Evolutionary conservation across 2,888 invertebrate genomes (phyloP), one percentile per base, ranked within the genome.

Genomic region (Cenopis cana): DNA sequence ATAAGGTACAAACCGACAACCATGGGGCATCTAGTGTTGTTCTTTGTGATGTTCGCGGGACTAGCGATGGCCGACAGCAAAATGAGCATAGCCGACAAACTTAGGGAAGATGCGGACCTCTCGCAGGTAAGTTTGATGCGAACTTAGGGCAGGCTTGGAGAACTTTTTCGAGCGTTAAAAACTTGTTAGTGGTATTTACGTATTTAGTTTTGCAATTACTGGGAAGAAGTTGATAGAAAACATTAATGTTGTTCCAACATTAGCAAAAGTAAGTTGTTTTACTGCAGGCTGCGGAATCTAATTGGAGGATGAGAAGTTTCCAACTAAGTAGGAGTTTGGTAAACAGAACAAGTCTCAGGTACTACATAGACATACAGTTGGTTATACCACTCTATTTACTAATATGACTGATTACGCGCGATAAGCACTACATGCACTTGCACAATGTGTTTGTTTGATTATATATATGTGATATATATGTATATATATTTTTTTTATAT

Each of bases 61-160:
- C 74, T 83, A 68, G 88, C 82, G 54, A 74, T 78, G 17, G 91
- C 87, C 50, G 90, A 91, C 67, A 86, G 87, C 78, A 91, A 90
- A 84, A 84, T 89, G 80, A 94, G 95, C 74, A 91, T 95, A 74
- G 91, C 94, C 76, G 95, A 95, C 85, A 95, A 95, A 90, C 93
- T 96, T 78, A 90, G 91, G 78, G 94, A 94, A 85, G 95, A 95
- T 88, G 85, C 94, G 74, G 96, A 96, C 85, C 93, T 96, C 77
- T 95, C 95, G 76, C 95, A 96, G 96, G 96, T 96, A 94, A 46
- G 59, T 59, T 59, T 36, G 33, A 24, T 36, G 49, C 33, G 52
- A 52, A 70, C 59, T 71, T 59, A 55, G 33, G 65, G 52, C 41
- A 29, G 49, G 50, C 18, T 61, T 56, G 70, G 57, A 33, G 61